These are phyloP conservation scores for Aleadryas rufinucha DNA, from an alignment of 2,113 vertebrate genomes.

Conservation along the genomic window DNA sequence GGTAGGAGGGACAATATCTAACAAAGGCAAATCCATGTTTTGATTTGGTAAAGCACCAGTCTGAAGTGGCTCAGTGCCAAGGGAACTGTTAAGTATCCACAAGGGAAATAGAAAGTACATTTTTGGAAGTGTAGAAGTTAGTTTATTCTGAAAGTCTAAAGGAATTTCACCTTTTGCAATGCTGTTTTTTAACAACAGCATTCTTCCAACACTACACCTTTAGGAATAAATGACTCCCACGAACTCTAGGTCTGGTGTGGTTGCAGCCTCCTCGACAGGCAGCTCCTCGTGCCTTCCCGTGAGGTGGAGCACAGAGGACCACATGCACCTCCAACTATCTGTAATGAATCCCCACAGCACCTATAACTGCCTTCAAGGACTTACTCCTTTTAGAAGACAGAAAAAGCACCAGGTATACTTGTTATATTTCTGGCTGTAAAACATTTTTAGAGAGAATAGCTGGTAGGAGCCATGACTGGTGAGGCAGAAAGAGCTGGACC, in stretches of 20 bases:
- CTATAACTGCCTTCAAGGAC: neutral
- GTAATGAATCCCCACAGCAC: neutral
- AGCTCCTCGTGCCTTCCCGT: neutral
- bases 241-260: neutral
- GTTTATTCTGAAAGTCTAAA: neutral
- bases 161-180: neutral
- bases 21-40: neutral
- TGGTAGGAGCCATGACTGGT: neutral
- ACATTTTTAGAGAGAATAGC: neutral
- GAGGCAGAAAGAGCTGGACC: neutral
- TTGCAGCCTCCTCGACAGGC: neutral
- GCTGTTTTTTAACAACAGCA: neutral
- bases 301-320: neutral
- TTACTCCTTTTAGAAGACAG: neutral
- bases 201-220: neutral
- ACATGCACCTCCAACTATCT: accelerated
- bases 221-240: neutral
- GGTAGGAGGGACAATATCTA: neutral
- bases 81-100: neutral
- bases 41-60: neutral
- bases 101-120: neutral
- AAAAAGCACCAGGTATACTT: neutral
- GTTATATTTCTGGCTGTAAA: neutral
- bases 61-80: neutral
- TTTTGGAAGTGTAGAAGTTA: neutral